Evolutionary conservation across 2,888 invertebrate genomes (phyloP).

Genomic region (Abrostola triplasia): DNA sequence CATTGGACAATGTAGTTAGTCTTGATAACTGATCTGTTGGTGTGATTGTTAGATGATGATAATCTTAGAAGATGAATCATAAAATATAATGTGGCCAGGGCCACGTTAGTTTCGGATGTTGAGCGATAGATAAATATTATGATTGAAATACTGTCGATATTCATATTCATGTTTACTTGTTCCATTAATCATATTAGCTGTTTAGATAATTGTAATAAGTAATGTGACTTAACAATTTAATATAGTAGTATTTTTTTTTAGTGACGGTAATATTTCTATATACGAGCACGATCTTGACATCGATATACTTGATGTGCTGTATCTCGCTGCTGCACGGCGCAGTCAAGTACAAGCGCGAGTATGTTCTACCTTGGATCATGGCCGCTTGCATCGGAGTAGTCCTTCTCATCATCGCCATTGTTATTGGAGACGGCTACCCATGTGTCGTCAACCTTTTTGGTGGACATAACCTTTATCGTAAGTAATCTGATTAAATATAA

Average conservation of each 20-base stretch:
- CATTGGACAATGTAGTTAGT: not conserved
- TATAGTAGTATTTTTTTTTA: constrained; percentile 60
- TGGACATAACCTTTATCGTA: constrained; percentile 82
- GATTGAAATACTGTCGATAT: no score
- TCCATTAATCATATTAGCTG: no score
- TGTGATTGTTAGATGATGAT: no score
- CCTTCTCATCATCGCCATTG: constrained; percentile 71
- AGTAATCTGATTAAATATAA: no score
- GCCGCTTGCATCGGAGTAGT: constrained; percentile 79
- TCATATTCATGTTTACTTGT: no score
- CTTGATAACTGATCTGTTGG: no score
- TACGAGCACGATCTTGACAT: constrained; percentile 81
- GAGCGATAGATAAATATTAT: no score
- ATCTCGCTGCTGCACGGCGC: constrained; percentile 84
- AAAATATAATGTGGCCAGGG: no score
- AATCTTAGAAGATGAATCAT: no score
- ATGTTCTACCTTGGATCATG: constrained; percentile 83
- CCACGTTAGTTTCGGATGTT: no score
- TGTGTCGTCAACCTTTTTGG: constrained; percentile 80
- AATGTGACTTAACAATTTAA: not conserved
- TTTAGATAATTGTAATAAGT: no score
- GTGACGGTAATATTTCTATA: constrained; percentile 84
- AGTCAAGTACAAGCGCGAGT: constrained; percentile 81
- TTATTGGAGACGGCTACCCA: constrained; percentile 78
- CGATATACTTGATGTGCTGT: constrained; percentile 84